These are phyloP conservation scores for Lerema accius DNA, from an alignment of 1,140 invertebrate species.

Conservation along the genomic window DNA sequence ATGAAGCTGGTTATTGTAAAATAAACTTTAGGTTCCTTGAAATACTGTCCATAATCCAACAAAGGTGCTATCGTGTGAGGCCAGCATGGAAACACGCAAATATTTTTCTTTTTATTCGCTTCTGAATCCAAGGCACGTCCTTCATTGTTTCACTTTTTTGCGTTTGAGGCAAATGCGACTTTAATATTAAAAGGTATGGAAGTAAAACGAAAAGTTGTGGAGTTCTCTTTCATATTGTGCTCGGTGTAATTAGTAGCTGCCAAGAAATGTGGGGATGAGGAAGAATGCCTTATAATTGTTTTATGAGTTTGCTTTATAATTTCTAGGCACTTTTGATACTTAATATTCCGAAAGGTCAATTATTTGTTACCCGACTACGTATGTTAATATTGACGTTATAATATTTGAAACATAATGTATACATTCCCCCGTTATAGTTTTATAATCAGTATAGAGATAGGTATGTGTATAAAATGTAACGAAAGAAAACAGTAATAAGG, in stretches of 20 bases:
- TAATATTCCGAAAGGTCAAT: no score
- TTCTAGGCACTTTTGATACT: no score
- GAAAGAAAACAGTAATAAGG: no score
- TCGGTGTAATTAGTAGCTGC: slow-evolving; percentile 27
- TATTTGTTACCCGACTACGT: no score
- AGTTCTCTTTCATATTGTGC: slow-evolving; percentile 29
- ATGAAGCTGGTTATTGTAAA: background rate
- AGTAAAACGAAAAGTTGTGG: slow-evolving; percentile 29
- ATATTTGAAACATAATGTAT: no score
- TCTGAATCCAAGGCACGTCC: slow-evolving; percentile 35
- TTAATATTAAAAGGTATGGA: slow-evolving; percentile 34
- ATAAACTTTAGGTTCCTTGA: slow-evolving; percentile 7
- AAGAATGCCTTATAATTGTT: slow-evolving; percentile 26
- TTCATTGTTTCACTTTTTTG: slow-evolving; percentile 38
- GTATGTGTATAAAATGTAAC: no score
- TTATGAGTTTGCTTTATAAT: slow-evolving; percentile 1
- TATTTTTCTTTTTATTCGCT: slow-evolving; percentile 33
- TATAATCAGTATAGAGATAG: no score
- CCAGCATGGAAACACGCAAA: slow-evolving; percentile 37
- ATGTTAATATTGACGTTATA: no score
- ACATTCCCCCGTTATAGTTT: no score
- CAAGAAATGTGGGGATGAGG: slow-evolving; percentile 16
- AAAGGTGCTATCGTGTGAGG: background rate
- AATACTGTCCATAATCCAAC: slow-evolving; percentile 12
- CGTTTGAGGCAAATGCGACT: slow-evolving; percentile 35